A percentile compares a stretch with the other conserved stretches of the same genome.
phyloP scores from a whole-genome alignment of 2,113 vertebrate genomes.

The Xiphophorus couchianus region DNA sequence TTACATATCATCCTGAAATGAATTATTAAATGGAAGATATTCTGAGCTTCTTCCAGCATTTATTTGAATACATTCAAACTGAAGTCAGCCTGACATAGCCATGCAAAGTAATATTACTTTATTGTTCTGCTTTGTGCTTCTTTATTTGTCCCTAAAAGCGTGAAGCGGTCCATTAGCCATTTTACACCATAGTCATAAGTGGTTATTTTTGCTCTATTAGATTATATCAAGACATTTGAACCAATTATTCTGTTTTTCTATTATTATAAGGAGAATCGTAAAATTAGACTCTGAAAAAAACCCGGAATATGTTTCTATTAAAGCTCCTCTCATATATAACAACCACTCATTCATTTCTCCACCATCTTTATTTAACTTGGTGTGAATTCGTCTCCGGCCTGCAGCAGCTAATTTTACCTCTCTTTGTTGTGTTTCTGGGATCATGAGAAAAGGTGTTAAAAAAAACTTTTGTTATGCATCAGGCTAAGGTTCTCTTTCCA shows the following conservation, averaged over 20 bases:
- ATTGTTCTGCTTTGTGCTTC: background rate
- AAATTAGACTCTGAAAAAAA: conserved; percentile 3
- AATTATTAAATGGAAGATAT: background rate
- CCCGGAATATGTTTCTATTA: background rate
- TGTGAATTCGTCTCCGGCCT: conserved; percentile 4
- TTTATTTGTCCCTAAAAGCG: background rate
- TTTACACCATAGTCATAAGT: background rate
- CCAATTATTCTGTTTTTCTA: background rate
- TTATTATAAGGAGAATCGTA: background rate
- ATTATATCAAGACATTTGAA: background rate
- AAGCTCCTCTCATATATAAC: background rate
- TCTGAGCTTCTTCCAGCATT: background rate
- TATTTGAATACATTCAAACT: background rate
- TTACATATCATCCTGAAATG: background rate
- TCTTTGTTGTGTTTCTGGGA: conserved; percentile 2
- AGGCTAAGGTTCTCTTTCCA: conserved; percentile 30
- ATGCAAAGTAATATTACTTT: background rate
- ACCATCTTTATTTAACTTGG: conserved; percentile 11
- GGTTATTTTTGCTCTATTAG: background rate
- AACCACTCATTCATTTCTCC: conserved; percentile 1
- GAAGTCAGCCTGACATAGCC: background rate
- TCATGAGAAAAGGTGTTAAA: conserved; percentile 20
- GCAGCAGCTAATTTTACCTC: conserved; percentile 12
- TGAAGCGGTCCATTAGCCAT: background rate
- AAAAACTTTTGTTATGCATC: conserved; percentile 45